phyloP scores from a whole-genome alignment of 2,113 vertebrate genomes.

The Actenoides lindsayi region DNA sequence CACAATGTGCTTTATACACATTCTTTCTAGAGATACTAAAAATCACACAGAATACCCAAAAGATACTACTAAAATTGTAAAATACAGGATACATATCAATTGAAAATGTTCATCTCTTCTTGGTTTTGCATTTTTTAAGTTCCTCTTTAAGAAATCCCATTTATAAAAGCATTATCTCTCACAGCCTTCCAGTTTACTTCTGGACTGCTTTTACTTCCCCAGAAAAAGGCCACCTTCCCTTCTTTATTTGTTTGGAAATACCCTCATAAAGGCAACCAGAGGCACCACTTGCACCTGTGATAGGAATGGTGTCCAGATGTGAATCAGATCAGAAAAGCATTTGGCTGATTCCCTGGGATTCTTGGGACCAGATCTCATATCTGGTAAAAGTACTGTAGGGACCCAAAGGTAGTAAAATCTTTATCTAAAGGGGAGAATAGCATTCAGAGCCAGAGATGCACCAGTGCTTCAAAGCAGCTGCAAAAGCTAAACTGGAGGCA shows the following conservation, averaged over 20 bases:
- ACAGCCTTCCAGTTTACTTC: not conserved
- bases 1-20: not conserved
- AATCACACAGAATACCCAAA: not conserved
- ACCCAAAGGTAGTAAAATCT: not conserved
- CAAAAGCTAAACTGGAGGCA: not conserved
- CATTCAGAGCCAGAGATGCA: not conserved
- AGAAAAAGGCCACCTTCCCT: not conserved
- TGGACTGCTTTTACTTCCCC: not conserved
- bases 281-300: not conserved
- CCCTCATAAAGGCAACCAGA: not conserved
- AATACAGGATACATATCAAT: not conserved
- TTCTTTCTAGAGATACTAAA: not conserved
- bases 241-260: not conserved
- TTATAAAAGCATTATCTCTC: not conserved
- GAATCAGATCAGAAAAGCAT: not conserved
- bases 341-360: not conserved
- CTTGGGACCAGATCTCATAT: not conserved
- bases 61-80: not conserved
- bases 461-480: not conserved
- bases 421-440: not conserved
- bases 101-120: not conserved
- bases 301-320: not conserved
- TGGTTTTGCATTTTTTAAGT: not conserved
- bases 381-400: not conserved
- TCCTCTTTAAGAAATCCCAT: not conserved